Evolutionary conservation across 2,888 invertebrate genomes (phyloP).

Genomic region (Gari tellinella): DNA sequence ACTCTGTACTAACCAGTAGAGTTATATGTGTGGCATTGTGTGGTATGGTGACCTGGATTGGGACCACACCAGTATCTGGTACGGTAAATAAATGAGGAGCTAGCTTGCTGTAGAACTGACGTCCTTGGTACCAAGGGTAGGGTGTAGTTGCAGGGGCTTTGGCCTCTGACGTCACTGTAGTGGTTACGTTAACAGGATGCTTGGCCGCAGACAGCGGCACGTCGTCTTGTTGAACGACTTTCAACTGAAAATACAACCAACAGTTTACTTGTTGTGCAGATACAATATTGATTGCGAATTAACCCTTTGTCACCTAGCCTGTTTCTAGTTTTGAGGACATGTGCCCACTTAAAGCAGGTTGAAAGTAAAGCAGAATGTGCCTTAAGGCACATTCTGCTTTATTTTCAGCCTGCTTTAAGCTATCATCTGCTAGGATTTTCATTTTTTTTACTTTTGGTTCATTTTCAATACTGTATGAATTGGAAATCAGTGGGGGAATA

Average conservation of each 20-base stretch:
- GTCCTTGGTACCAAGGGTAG: conserved; percentile 51
- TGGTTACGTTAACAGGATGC: conserved; percentile 49
- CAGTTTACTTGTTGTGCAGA: no score
- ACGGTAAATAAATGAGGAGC: conserved; percentile 53
- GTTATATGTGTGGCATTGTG: conserved; percentile 67
- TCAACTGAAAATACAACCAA: conserved; percentile 71
- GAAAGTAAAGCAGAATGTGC: no score
- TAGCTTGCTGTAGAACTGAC: conserved; percentile 52
- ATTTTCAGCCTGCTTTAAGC: no score
- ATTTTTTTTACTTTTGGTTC: no score
- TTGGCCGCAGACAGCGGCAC: conserved; percentile 67
- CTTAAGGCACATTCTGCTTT: no score
- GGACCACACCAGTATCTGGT: conserved; percentile 70
- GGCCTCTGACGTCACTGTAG: conserved; percentile 60
- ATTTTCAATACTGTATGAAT: no score
- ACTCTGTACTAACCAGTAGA: conserved; percentile 60
- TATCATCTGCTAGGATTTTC: no score
- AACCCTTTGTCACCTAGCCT: no score
- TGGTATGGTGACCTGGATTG: conserved; percentile 70
- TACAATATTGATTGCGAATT: no score
- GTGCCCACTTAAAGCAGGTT: no score
- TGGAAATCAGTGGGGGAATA: no score
- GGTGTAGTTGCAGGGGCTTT: conserved; percentile 42
- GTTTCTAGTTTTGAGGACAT: no score
- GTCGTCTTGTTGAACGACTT: conserved; percentile 79